Conservation (phyloP, 1,140 invertebrate genomes). For the Delia radicum region DNA sequence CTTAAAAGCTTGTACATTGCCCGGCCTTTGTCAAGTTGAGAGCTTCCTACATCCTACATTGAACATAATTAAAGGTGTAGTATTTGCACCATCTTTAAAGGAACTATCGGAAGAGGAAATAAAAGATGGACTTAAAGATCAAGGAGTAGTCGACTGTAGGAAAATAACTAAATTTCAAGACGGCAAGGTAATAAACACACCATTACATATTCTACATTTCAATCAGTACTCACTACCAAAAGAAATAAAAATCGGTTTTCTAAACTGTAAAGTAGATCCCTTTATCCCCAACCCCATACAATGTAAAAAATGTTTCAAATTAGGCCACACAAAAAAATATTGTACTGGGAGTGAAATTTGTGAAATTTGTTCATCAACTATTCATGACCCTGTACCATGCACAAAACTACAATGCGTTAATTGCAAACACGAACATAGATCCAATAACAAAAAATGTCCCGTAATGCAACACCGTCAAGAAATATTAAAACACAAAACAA, state of each 20-base stretch:
- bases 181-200: neutral
- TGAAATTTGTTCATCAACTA: neutral
- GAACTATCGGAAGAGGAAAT: neutral
- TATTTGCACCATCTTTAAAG: no score
- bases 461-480: no score
- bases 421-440: neutral
- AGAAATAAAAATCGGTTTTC: no score
- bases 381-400: neutral
- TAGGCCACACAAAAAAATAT: no score
- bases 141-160: neutral
- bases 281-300: neutral
- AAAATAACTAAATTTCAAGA: neutral
- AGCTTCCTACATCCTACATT: no score
- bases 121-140: neutral
- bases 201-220: neutral
- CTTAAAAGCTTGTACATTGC: no score
- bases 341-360: neutral
- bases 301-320: no score
- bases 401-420: neutral
- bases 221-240: neutral
- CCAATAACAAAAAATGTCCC: slow-evolving; percentile 5
- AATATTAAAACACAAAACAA: no score
- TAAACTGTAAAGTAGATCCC: no score
- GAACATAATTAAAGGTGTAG: no score
- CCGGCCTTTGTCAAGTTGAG: no score